Conservation (phyloP, 2,888 invertebrate species). For the Amorpha juglandis region DNA sequence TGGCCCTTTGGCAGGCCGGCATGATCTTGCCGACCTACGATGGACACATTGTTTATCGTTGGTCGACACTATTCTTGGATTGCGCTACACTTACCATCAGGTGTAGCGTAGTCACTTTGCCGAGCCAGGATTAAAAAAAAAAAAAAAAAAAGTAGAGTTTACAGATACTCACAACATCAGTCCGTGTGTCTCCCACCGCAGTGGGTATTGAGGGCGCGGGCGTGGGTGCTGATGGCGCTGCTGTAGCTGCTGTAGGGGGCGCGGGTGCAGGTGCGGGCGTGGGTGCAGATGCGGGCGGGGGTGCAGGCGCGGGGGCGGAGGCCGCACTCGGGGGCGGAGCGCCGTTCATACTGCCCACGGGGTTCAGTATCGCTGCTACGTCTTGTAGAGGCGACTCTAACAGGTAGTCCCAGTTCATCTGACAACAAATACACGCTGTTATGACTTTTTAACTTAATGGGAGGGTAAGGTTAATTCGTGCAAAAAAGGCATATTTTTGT, state of each 20-base stretch:
- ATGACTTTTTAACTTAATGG: neutral
- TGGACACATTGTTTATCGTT: too few species aligned
- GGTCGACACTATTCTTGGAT: too few species aligned
- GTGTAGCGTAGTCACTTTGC: too few species aligned
- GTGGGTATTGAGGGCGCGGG: conserved; percentile 36
- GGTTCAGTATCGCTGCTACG: conserved; percentile 85
- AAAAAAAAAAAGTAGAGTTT: too few species aligned
- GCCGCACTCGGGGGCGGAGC: conserved; percentile 34
- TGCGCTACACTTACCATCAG: too few species aligned
- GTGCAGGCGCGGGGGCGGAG: conserved; percentile 34
- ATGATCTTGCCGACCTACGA: too few species aligned
- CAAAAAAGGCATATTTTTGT: too few species aligned
- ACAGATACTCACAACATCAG: conserved; percentile 44
- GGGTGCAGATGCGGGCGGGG: conserved; percentile 31
- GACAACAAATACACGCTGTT: conserved; percentile 25
- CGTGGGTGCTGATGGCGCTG: conserved; percentile 19
- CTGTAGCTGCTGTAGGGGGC: conserved; percentile 27
- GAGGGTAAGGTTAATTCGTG: too few species aligned
- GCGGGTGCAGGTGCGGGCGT: conserved; percentile 28
- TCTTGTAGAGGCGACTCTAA: conserved; percentile 88
- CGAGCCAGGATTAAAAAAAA: too few species aligned
- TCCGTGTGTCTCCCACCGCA: conserved; percentile 41
- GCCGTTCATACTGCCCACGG: conserved; percentile 32
- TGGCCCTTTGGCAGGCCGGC: too few species aligned
- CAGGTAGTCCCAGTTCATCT: conserved; percentile 72